A percentile compares a stretch with the other conserved stretches of the same genome.
These are phyloP conservation scores for Lottia gigantea DNA, from an alignment of 2,888 invertebrate genomes.

Conservation along the genomic window DNA sequence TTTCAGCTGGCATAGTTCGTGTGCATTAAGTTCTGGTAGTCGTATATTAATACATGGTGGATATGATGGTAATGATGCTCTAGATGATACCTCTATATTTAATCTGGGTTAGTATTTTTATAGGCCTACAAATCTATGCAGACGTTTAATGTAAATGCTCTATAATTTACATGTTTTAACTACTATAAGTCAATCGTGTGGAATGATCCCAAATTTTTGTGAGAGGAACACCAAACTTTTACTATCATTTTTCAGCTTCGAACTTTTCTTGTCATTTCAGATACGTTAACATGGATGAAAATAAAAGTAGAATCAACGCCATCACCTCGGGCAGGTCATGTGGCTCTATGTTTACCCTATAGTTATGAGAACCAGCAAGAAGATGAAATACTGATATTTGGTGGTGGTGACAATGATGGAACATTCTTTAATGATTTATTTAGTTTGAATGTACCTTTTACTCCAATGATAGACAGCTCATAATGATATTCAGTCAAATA, in stretches of 20 bases:
- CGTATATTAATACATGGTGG: constrained; percentile 65
- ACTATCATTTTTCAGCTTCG: background rate
- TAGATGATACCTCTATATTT: constrained; percentile 61
- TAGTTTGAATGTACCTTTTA: constrained; percentile 54
- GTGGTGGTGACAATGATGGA: constrained; percentile 67
- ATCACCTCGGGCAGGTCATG: constrained; percentile 58
- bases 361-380: constrained; percentile 58
- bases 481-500: no score
- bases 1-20: constrained; percentile 61
- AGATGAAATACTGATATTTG: constrained; percentile 64
- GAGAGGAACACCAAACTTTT: no score
- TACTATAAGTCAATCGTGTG: no score
- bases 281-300: constrained; percentile 48
- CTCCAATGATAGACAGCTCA: constrained; percentile 32
- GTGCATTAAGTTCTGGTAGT: constrained; percentile 51
- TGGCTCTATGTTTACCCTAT: constrained; percentile 60
- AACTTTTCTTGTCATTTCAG: constrained; percentile 36
- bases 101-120: constrained; percentile 52
- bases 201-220: no score
- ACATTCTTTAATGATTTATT: constrained; percentile 60
- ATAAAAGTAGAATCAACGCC: constrained; percentile 47
- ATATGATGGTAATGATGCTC: constrained; percentile 62
- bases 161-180: no score
- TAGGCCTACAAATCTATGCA: no score
- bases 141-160: background rate